Conservation (phyloP, 2,888 invertebrate species). For the Phyllotreta striolata region DNA sequence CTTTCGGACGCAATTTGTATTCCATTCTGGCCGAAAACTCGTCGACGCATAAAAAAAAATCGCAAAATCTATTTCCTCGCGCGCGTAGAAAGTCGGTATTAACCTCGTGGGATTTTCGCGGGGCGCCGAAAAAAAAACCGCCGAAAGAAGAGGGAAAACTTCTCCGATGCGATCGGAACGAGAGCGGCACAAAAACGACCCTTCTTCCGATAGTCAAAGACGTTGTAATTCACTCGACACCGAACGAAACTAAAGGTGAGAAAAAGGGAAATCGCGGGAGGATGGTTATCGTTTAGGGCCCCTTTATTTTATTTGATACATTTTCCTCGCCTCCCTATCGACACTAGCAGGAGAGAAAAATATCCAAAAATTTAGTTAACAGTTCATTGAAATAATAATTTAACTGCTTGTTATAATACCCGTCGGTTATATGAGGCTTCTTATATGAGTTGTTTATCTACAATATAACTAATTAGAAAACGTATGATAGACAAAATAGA, state of each 20-base stretch:
- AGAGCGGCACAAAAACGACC: conserved; percentile 28
- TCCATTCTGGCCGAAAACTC: conserved; percentile 19
- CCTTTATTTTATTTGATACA: conserved; percentile 9
- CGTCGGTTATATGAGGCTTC: no score
- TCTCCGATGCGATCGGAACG: conserved; percentile 17
- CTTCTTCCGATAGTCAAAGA: conserved; percentile 12
- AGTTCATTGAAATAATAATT: no score
- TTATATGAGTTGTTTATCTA: no score
- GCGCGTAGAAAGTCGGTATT: conserved; percentile 31
- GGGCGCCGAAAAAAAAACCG: not conserved
- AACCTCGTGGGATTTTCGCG: conserved; percentile 27
- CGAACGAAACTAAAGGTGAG: conserved; percentile 27
- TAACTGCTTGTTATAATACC: no score
- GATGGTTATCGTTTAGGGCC: conserved; percentile 2
- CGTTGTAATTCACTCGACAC: conserved; percentile 25
- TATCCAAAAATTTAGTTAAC: no score
- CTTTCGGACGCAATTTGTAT: conserved; percentile 27
- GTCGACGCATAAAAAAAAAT: conserved; percentile 19
- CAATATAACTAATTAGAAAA: no score
- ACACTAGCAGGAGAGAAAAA: no score
- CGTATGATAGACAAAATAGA: no score
- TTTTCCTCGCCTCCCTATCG: not conserved
- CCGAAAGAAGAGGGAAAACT: conserved; percentile 22
- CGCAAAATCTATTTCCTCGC: conserved; percentile 32
- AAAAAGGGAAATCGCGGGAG: not conserved